A percentile compares a stretch with the other conserved stretches of the same genome.
Evolutionary conservation across 2,113 vertebrate species (phyloP).

Genomic region (Candoia aspera): DNA sequence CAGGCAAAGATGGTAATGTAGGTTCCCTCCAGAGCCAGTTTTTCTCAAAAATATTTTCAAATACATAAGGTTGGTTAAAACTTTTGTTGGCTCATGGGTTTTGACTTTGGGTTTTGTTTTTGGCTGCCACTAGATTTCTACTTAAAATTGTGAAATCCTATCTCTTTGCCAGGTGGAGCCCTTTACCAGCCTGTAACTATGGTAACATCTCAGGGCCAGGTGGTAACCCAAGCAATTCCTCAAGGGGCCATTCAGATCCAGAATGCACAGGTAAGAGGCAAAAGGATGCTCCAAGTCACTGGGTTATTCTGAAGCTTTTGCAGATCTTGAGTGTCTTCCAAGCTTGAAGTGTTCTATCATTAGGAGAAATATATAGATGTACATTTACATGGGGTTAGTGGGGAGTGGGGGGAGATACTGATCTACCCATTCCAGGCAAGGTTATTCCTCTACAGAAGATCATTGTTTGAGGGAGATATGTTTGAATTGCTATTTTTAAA

Average conservation of each 20-base stretch:
- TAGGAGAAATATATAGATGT: background rate
- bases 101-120: background rate
- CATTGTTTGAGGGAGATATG: background rate
- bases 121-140: background rate
- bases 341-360: background rate
- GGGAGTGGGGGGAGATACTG: background rate
- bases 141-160: constrained; percentile 55
- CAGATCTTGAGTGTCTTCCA: background rate
- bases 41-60: background rate
- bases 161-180: constrained; percentile 86
- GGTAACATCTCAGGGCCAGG: constrained; percentile 98
- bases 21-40: background rate
- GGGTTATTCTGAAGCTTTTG: background rate
- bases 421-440: background rate
- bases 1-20: background rate
- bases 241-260: constrained; percentile 96
- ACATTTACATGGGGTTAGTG: background rate
- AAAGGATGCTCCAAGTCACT: fast-evolving
- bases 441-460: background rate
- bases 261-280: constrained; percentile 87
- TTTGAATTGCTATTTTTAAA: background rate
- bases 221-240: constrained; percentile 92
- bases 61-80: background rate
- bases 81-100: background rate
- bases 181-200: constrained; percentile 99